Evolutionary conservation across 2,113 vertebrate genomes (phyloP).

Genomic region (Geococcyx californianus): DNA sequence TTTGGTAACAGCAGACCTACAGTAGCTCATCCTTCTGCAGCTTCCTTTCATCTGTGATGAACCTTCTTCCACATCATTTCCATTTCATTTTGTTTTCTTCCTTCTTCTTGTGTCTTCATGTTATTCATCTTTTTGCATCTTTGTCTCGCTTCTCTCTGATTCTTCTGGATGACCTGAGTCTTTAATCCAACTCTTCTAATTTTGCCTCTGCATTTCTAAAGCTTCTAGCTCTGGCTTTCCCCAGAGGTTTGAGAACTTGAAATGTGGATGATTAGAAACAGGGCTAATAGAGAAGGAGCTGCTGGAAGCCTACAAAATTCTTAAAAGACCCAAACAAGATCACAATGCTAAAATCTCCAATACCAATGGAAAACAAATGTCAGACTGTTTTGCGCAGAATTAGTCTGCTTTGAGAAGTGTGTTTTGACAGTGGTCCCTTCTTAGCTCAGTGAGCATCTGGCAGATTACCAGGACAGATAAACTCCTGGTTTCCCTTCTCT

Average conservation of each 20-base stretch:
- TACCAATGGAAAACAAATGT: neutral
- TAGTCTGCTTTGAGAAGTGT: slow-evolving; percentile 3
- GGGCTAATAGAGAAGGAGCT: neutral
- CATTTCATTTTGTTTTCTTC: neutral
- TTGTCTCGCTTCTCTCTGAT: neutral
- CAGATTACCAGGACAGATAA: neutral
- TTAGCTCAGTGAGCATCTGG: neutral
- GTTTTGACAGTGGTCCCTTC: slow-evolving; percentile 19
- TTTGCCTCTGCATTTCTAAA: neutral
- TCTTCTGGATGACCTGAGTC: neutral
- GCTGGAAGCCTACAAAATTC: neutral
- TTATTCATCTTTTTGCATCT: neutral
- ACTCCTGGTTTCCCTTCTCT: neutral
- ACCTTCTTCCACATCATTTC: neutral
- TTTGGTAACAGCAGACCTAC: neutral
- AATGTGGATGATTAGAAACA: neutral
- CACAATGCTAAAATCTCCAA: neutral
- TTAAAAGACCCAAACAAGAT: slow-evolving; percentile 3
- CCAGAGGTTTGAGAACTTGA: neutral
- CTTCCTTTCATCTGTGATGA: neutral
- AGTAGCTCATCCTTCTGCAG: neutral
- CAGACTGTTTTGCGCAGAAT: neutral
- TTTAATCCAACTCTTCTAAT: neutral
- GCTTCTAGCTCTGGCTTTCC: neutral
- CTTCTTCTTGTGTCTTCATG: neutral